These are phyloP conservation scores for Hypsibius dujardini DNA, from an alignment of 1,140 invertebrate species.

Conservation along the genomic window DNA sequence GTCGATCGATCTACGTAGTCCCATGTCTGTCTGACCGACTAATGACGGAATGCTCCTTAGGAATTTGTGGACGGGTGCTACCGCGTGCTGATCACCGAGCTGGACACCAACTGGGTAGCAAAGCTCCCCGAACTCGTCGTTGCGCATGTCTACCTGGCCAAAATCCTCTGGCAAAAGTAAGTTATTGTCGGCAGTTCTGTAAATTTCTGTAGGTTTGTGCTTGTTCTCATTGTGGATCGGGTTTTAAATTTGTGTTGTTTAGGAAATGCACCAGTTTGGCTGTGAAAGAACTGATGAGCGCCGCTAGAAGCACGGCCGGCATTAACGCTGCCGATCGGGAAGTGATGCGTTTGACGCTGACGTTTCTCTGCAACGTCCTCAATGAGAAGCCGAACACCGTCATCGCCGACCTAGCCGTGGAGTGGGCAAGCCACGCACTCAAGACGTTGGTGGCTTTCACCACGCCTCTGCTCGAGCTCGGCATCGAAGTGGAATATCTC, in stretches of 20 bases:
- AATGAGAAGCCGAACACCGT: not conserved
- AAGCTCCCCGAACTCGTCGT: not conserved
- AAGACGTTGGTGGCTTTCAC: not conserved
- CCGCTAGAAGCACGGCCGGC: not conserved
- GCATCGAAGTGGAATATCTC: not conserved
- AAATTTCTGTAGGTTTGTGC: not conserved
- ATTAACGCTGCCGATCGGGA: not conserved
- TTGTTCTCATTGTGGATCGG: not conserved
- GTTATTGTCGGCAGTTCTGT: too few species aligned
- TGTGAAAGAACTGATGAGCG: slow-evolving; percentile 1
- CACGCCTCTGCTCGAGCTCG: not conserved
- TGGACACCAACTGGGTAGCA: not conserved
- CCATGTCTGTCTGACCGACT: not conserved
- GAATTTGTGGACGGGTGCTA: slow-evolving; percentile 11
- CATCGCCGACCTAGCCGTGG: not conserved
- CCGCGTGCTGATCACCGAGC: not conserved
- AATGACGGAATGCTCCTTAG: not conserved
- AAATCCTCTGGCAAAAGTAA: slow-evolving; percentile 8
- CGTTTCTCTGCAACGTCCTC: not conserved
- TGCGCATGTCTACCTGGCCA: not conserved
- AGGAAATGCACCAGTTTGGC: not conserved
- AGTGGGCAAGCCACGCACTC: not conserved
- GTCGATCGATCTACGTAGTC: too few species aligned
- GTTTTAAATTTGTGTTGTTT: not conserved
- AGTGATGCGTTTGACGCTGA: not conserved